These are phyloP conservation scores for Cryptus viduatorius DNA, from an alignment of 2,888 invertebrate genomes.

Conservation along the genomic window DNA sequence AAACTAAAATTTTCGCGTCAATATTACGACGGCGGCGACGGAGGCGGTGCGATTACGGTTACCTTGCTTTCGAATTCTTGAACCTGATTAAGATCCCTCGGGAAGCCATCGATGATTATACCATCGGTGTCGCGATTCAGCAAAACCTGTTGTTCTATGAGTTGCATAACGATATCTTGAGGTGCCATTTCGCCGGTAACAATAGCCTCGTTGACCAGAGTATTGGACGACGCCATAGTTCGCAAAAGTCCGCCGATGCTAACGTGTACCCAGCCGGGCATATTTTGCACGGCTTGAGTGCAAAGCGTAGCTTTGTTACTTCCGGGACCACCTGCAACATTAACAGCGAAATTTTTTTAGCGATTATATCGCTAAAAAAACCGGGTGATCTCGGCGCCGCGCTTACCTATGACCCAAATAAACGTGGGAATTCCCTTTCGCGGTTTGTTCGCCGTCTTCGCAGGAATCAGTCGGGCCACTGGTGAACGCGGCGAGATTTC, in stretches of 20 bases:
- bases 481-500: slow-evolving; percentile 71
- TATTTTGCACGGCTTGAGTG: slow-evolving; percentile 89
- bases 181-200: slow-evolving; percentile 93
- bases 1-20: background rate
- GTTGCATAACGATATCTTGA: slow-evolving; percentile 91
- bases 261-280: slow-evolving; percentile 91
- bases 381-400: background rate
- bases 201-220: slow-evolving; percentile 90
- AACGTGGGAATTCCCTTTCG: slow-evolving; percentile 84
- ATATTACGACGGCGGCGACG: background rate
- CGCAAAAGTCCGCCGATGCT: slow-evolving; percentile 93
- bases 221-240: slow-evolving; percentile 89
- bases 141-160: slow-evolving; percentile 90
- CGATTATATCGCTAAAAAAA: background rate
- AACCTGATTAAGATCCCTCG: slow-evolving; percentile 95
- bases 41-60: slow-evolving; percentile 18
- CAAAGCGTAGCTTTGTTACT: slow-evolving; percentile 95
- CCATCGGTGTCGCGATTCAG: slow-evolving; percentile 87
- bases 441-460: slow-evolving; percentile 79
- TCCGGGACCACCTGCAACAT: slow-evolving; percentile 92
- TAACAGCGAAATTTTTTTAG: slow-evolving; percentile 1
- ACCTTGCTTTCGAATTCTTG: slow-evolving; percentile 96
- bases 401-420: slow-evolving; percentile 86
- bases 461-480: slow-evolving; percentile 68
- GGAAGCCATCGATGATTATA: slow-evolving; percentile 97